Percentiles rank a stretch among this genome's conserved stretches.
These are phyloP conservation scores for Sphenodon punctatus DNA, from an alignment of 2,797 vertebrate genomes.

Conservation along the genomic window DNA sequence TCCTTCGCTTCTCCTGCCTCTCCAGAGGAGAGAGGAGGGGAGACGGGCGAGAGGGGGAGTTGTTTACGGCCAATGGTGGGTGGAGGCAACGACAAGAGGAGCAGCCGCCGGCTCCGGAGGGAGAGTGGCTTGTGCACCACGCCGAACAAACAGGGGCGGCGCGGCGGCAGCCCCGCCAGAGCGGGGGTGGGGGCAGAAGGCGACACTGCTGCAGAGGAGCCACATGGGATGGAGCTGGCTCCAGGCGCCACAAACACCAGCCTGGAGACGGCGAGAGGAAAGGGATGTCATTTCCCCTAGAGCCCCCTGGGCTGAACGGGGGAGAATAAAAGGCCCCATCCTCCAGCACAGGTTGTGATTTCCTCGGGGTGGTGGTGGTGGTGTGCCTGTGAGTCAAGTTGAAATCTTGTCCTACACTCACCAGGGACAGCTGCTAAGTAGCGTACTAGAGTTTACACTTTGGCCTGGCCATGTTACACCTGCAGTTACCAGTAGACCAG, in stretches of 20 bases:
- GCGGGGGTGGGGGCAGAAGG: not conserved
- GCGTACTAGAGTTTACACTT: too few relatives aligned
- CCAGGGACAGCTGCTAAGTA: too few relatives aligned
- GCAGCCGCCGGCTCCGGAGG: not conserved
- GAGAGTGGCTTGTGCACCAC: not conserved
- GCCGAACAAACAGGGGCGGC: not conserved
- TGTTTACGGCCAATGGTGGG: slow-evolving; percentile 39
- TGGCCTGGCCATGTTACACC: too few relatives aligned
- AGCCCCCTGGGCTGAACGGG: too few relatives aligned
- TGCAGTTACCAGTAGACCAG: too few relatives aligned
- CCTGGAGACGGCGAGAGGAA: not conserved
- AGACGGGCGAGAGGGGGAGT: not conserved
- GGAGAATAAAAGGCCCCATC: too few relatives aligned
- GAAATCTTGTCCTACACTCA: too few relatives aligned
- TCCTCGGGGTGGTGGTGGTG: too few relatives aligned
- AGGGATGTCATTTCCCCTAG: too few relatives aligned
- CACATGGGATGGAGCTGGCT: not conserved
- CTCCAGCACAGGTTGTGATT: too few relatives aligned
- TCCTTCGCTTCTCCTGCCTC: not conserved
- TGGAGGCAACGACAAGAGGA: slow-evolving; percentile 45
- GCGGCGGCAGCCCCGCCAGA: not conserved
- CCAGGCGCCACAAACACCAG: not conserved
- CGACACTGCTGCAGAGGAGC: not conserved
- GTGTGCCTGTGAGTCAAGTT: too few relatives aligned
- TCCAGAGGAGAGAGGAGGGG: not conserved